phyloP scores from a whole-genome alignment of 53 echinoderm and acorn worm species.

The Actinopyga echinites region DNA sequence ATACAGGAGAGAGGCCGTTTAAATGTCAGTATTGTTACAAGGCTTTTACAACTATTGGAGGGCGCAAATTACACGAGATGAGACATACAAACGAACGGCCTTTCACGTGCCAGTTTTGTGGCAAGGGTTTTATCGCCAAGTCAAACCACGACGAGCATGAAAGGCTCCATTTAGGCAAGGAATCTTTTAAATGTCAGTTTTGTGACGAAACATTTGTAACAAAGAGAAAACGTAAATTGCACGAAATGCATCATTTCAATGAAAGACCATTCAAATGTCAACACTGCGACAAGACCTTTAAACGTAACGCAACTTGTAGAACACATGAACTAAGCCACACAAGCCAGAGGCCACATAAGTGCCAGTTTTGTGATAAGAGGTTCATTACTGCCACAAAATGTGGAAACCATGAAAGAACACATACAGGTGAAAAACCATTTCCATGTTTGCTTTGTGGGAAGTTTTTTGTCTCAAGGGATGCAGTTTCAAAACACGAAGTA shows the following conservation, averaged over 20 bases:
- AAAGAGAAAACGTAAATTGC: too few species aligned
- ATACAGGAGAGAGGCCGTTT: slow-evolving; percentile 36
- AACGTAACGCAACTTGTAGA: slow-evolving; percentile 38
- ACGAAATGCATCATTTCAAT: slow-evolving; percentile 5
- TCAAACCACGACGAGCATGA: too few species aligned
- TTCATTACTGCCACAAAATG: too few species aligned
- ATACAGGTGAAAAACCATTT: slow-evolving; percentile 51
- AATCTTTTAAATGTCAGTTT: slow-evolving; percentile 15
- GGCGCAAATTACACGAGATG: not conserved
- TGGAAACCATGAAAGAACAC: slow-evolving; percentile 5
- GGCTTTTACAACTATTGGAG: slow-evolving; percentile 35
- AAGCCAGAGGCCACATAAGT: too few species aligned
- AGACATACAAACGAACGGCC: slow-evolving; percentile 30
- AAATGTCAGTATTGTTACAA: slow-evolving; percentile 34
- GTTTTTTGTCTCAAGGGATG: slow-evolving; percentile 26
- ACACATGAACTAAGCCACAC: slow-evolving; percentile 20
- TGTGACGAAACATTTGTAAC: slow-evolving; percentile 36
- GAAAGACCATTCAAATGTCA: slow-evolving; percentile 37
- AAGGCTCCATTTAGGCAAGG: slow-evolving; percentile 29
- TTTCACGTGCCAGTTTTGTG: slow-evolving; percentile 35
- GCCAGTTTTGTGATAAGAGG: too few species aligned
- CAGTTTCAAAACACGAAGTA: slow-evolving; percentile 32
- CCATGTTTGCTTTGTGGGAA: slow-evolving; percentile 34
- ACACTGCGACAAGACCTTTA: slow-evolving; percentile 37
- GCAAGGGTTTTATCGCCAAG: slow-evolving; percentile 33